Evolutionary conservation across 2,888 invertebrate genomes (phyloP).

Genomic region (Azorinus chamasolen): DNA sequence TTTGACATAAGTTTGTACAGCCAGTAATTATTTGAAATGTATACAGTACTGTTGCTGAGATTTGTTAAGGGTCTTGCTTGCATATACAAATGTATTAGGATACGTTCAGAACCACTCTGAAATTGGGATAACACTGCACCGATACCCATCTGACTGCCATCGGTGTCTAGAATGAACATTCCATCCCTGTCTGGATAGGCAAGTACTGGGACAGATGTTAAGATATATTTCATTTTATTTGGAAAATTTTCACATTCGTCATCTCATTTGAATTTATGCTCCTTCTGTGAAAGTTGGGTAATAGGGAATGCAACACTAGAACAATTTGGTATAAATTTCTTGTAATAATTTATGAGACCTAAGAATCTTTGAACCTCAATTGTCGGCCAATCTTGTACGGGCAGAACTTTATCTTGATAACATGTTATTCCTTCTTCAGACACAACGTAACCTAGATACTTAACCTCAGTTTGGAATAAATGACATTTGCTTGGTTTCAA

Average conservation of each 20-base stretch:
- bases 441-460: conserved; percentile 40
- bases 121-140: conserved; percentile 66
- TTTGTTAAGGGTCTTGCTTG: conserved; percentile 50
- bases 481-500: conserved; percentile 68
- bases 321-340: conserved; percentile 38
- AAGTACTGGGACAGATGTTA: conserved; percentile 50
- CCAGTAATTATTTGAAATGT: conserved; percentile 55
- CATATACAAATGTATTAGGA: conserved; percentile 64
- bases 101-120: conserved; percentile 58
- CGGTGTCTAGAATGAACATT: conserved; percentile 66
- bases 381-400: conserved; percentile 29
- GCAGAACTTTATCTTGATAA: conserved; percentile 23
- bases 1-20: conserved; percentile 57
- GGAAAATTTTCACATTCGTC: conserved; percentile 43
- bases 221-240: conserved; percentile 31
- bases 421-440: conserved; percentile 36
- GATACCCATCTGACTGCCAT: conserved; percentile 63
- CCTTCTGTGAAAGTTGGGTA: conserved; percentile 4
- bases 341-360: conserved; percentile 40
- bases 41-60: conserved; percentile 55
- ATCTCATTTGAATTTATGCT: conserved; percentile 2
- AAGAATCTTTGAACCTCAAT: conserved; percentile 45
- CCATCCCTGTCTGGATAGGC: too few relatives aligned
- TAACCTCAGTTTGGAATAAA: conserved; percentile 31
- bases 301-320: conserved; percentile 27